Conservation (phyloP, 1,140 invertebrate species). For the Panulirus ornatus region DNA sequence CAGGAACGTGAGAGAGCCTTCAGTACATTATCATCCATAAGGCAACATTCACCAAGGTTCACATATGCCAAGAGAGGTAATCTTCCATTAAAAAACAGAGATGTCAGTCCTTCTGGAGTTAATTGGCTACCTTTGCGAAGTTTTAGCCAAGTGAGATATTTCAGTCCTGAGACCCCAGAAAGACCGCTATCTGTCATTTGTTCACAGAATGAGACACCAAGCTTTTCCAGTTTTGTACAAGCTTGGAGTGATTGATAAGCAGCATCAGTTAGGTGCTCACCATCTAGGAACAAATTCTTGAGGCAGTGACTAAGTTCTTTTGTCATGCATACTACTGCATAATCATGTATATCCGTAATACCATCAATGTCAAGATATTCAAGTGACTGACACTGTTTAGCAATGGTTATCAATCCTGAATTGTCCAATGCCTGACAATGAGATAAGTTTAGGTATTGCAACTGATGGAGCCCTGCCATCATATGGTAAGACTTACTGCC, state of each 20-base stretch:
- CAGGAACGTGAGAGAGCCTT: slow-evolving; percentile 63
- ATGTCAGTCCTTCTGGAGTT: slow-evolving; percentile 48
- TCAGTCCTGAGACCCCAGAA: slow-evolving; percentile 60
- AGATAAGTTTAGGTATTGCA: slow-evolving; percentile 71
- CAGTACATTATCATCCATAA: slow-evolving; percentile 71
- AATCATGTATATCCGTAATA: slow-evolving; percentile 69
- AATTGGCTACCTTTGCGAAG: slow-evolving; percentile 71
- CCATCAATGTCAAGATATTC: slow-evolving; percentile 75
- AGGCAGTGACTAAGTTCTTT: slow-evolving; percentile 44
- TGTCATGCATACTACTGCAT: slow-evolving; percentile 62
- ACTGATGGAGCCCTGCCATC: slow-evolving; percentile 52
- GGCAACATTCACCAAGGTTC: slow-evolving; percentile 73
- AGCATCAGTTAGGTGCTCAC: slow-evolving; percentile 75
- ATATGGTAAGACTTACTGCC: slow-evolving; percentile 34
- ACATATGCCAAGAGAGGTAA: slow-evolving; percentile 63
- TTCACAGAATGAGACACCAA: slow-evolving; percentile 75
- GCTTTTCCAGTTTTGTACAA: slow-evolving; percentile 65
- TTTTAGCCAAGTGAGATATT: slow-evolving; percentile 64
- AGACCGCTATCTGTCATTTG: slow-evolving; percentile 75
- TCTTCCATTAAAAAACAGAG: slow-evolving; percentile 50
- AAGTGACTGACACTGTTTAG: slow-evolving; percentile 62
- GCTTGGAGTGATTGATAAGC: slow-evolving; percentile 55
- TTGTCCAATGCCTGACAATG: slow-evolving; percentile 70
- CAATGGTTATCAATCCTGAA: slow-evolving; percentile 59
- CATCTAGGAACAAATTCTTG: slow-evolving; percentile 70